These are phyloP conservation scores for Rhynchotus rufescens DNA, from an alignment of 2,797 vertebrate genomes.

Conservation along the genomic window DNA sequence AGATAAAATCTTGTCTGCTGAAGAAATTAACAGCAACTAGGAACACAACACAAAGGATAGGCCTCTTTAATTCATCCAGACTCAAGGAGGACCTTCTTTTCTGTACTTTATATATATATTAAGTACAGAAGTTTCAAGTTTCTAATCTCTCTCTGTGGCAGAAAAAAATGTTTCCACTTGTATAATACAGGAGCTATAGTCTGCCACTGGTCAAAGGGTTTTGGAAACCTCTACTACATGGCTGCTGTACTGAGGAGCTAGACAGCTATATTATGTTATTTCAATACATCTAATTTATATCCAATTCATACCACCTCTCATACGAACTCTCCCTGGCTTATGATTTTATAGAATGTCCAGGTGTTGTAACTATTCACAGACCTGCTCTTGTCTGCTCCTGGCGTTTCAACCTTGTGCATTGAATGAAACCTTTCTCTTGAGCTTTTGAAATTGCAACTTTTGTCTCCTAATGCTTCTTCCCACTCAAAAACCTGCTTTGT, in stretches of 20 bases:
- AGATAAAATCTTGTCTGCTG: constrained; percentile 26
- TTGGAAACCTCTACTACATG: background rate
- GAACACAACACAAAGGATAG: background rate
- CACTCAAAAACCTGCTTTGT: background rate
- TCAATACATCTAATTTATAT: background rate
- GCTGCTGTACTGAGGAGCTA: background rate
- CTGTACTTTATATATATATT: too few species aligned
- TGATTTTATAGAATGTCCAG: background rate
- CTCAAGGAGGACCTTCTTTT: background rate
- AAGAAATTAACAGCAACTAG: background rate
- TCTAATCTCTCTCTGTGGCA: background rate
- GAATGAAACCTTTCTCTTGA: background rate
- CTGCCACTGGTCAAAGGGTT: background rate
- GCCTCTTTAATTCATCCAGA: background rate
- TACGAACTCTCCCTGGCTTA: background rate
- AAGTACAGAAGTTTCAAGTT: background rate
- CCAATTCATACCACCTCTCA: background rate
- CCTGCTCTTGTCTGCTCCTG: background rate
- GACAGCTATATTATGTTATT: background rate
- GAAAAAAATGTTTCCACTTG: background rate
- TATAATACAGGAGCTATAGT: background rate
- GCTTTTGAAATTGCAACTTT: background rate
- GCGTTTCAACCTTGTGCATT: background rate
- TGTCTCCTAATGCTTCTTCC: background rate
- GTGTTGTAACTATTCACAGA: background rate